phyloP scores from a whole-genome alignment of 2,113 vertebrate species.

The Diphyllodes magnificus region DNA sequence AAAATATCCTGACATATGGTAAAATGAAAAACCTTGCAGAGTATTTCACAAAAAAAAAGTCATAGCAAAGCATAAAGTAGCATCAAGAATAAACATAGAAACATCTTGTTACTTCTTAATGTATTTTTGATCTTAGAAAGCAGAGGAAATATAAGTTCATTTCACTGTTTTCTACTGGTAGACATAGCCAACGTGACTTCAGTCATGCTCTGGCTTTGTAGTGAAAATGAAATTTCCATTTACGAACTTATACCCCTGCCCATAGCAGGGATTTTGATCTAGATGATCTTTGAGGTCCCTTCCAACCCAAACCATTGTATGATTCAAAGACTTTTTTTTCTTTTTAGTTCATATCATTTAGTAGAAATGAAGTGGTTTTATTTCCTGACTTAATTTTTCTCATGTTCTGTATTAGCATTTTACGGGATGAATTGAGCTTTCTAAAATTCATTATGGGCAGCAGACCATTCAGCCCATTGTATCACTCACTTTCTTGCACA shows the following conservation, averaged over 20 bases:
- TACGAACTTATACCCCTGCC: rapidly evolving
- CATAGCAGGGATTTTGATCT: not conserved
- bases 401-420: not conserved
- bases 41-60: not conserved
- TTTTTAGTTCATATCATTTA: not conserved
- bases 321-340: not conserved
- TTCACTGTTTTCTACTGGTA: not conserved
- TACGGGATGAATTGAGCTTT: not conserved
- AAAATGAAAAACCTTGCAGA: not conserved
- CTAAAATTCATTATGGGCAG: not conserved
- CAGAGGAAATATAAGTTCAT: not conserved
- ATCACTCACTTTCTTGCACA: not conserved
- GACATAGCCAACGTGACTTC: not conserved
- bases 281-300: not conserved
- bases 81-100: not conserved
- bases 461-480: not conserved
- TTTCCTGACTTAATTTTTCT: not conserved
- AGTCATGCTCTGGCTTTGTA: not conserved
- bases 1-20: not conserved
- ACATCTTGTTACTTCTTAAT: not conserved
- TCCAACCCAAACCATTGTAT: not conserved
- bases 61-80: not conserved
- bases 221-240: not conserved
- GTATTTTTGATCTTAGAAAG: not conserved
- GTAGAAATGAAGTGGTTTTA: not conserved